Evolutionary conservation across 2,888 invertebrate genomes (phyloP).

Genomic region (Pheosia tremula): DNA sequence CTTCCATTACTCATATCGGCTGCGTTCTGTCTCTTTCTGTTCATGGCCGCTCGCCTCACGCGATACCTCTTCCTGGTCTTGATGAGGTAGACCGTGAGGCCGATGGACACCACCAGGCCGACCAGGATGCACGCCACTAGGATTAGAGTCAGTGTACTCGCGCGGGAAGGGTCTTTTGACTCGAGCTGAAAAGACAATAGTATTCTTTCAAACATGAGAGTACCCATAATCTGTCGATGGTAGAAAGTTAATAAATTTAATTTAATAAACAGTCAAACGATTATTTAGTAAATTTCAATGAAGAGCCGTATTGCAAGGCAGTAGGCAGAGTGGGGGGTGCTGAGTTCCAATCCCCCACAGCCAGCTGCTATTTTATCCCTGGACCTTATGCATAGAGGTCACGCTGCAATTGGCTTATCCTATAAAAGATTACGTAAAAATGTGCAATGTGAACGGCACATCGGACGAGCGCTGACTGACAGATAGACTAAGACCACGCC

Average conservation of each 20-base stretch:
- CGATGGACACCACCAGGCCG: constrained; percentile 60
- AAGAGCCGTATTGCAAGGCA: too few species aligned
- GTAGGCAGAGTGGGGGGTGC: too few species aligned
- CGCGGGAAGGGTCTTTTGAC: constrained; percentile 49
- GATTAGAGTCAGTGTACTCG: constrained; percentile 59
- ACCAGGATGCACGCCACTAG: constrained; percentile 63
- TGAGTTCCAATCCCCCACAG: too few species aligned
- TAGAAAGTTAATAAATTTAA: not conserved
- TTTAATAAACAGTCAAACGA: too few species aligned
- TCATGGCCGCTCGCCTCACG: constrained; percentile 60
- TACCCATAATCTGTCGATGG: not conserved
- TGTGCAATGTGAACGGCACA: too few species aligned
- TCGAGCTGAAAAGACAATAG: constrained; percentile 57
- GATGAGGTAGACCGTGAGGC: constrained; percentile 65
- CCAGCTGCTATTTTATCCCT: too few species aligned
- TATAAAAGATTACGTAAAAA: too few species aligned
- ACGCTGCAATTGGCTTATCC: too few species aligned
- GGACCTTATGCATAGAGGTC: too few species aligned
- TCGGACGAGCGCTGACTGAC: too few species aligned
- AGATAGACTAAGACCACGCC: too few species aligned
- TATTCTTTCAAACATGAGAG: not conserved
- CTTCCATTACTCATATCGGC: constrained; percentile 60
- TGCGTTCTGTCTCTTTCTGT: constrained; percentile 66
- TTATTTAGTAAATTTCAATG: too few species aligned
- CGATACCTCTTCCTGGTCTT: constrained; percentile 60